Conservation (phyloP, 2,797 vertebrate genomes). For the Vipera ursinii region DNA sequence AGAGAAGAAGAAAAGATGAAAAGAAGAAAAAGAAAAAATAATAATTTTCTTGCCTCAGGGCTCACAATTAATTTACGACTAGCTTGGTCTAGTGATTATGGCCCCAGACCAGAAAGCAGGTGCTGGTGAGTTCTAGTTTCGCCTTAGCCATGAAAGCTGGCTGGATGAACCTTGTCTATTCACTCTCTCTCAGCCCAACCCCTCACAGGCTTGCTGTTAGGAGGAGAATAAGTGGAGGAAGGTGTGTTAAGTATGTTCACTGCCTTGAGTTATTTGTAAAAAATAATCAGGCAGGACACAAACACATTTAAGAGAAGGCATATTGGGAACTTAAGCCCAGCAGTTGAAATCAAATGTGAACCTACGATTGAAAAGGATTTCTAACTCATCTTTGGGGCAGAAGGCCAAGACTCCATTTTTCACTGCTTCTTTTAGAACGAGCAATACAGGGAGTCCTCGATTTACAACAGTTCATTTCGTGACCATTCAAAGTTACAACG, state of each 20-base stretch:
- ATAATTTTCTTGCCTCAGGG: background rate
- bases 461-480: background rate
- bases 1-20: no score
- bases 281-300: background rate
- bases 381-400: background rate
- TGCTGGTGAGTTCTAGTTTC: background rate
- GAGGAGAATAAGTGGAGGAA: background rate
- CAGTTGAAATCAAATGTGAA: background rate
- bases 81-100: background rate
- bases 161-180: background rate
- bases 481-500: background rate
- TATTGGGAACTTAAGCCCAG: background rate
- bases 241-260: background rate
- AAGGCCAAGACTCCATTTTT: background rate
- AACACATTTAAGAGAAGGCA: background rate
- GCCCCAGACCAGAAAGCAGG: background rate
- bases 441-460: background rate
- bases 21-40: no score
- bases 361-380: background rate
- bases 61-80: background rate
- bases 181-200: background rate
- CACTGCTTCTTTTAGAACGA: background rate
- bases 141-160: background rate
- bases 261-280: background rate
- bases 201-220: background rate